A percentile compares a stretch with the other conserved stretches of the same genome.
Evolutionary conservation across 1,140 invertebrate genomes (phyloP).

Genomic region (Drosophila triauraria): DNA sequence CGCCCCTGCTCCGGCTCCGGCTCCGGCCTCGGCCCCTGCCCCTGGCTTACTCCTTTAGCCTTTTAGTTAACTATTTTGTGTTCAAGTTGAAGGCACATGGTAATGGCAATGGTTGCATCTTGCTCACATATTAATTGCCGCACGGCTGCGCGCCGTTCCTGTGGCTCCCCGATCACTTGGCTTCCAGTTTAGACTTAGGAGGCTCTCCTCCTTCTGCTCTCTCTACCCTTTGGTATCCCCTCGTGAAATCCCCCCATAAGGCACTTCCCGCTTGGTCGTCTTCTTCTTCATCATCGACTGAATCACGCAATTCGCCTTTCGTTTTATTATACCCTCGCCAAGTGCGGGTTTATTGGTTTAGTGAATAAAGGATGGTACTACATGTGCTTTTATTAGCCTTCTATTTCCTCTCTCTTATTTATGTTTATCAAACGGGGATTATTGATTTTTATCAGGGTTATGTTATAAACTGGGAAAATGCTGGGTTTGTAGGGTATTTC

Average conservation of each 20-base stretch:
- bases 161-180: conserved; percentile 55
- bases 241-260: conserved; percentile 16
- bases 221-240: neutral
- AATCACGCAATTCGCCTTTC: conserved; percentile 56
- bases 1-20: neutral
- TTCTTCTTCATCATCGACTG: conserved; percentile 12
- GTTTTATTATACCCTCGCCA: conserved; percentile 31
- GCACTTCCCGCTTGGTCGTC: conserved; percentile 37
- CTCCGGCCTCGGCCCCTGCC: neutral
- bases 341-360: conserved; percentile 20
- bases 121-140: conserved; percentile 83
- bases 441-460: neutral
- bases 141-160: conserved; percentile 79
- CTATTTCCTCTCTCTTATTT: neutral
- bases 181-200: conserved; percentile 48
- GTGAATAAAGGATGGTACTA: conserved; percentile 2
- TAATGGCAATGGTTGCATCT: conserved; percentile 81
- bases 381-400: neutral
- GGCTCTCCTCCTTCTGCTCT: neutral
- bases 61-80: conserved; percentile 84
- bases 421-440: neutral
- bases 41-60: conserved; percentile 18
- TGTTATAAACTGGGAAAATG: neutral
- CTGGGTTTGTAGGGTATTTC: too few species aligned
- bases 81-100: conserved; percentile 83